Percentiles rank a stretch among this genome's conserved stretches.
These are phyloP conservation scores for Podargus strigoides DNA, from an alignment of 2,797 vertebrate species.

Conservation along the genomic window DNA sequence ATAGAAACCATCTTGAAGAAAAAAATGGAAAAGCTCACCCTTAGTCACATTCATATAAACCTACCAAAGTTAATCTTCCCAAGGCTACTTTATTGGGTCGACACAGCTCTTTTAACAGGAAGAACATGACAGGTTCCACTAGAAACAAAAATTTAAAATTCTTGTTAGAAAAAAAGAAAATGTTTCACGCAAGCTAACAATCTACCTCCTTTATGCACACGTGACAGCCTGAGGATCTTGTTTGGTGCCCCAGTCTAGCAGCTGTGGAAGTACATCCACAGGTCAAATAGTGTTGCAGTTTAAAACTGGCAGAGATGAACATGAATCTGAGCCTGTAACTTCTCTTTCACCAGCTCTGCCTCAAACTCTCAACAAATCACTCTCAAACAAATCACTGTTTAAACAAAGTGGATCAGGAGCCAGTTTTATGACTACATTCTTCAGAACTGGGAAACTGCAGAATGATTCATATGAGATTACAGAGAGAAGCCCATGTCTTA, in stretches of 20 bases:
- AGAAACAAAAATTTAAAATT: neutral
- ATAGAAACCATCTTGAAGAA: neutral
- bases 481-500: neutral
- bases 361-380: neutral
- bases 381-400: neutral
- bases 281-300: neutral
- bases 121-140: neutral
- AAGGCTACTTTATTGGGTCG: neutral
- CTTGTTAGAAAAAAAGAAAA: neutral
- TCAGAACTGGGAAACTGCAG: neutral
- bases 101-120: neutral
- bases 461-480: neutral
- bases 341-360: neutral
- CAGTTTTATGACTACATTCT: neutral
- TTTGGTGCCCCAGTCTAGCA: accelerated
- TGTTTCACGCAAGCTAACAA: neutral
- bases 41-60: neutral
- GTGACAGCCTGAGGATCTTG: neutral
- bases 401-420: neutral
- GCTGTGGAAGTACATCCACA: neutral
- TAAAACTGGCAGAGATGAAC: neutral
- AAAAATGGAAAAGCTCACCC: neutral
- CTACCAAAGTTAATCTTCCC: neutral
- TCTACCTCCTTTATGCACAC: neutral
- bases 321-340: neutral